These are phyloP conservation scores for Drosophila meridionalis DNA, from an alignment of 2,888 invertebrate genomes.

Conservation along the genomic window DNA sequence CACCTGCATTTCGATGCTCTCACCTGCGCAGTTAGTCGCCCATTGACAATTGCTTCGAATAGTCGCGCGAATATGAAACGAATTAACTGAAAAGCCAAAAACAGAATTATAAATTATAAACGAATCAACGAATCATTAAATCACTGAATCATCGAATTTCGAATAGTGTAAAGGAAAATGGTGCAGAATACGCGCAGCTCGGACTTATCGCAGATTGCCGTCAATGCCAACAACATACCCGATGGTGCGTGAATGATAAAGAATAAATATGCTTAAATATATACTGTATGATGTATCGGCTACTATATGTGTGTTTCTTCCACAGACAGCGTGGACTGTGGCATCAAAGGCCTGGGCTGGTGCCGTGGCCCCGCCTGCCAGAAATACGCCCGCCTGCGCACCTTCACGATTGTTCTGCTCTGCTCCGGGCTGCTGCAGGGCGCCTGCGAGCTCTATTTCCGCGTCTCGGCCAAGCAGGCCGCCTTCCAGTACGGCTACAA, in stretches of 20 bases:
- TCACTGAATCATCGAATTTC: constrained; percentile 23
- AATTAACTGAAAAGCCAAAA: constrained; percentile 9
- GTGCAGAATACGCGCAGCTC: constrained; percentile 68
- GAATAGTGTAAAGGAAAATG: constrained; percentile 53
- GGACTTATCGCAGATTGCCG: constrained; percentile 77
- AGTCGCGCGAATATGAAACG: constrained; percentile 67
- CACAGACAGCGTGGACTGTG: constrained; percentile 86
- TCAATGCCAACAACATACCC: constrained; percentile 78
- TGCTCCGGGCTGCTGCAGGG: constrained; percentile 85
- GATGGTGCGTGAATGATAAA: constrained; percentile 59
- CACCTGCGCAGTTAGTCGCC: constrained; percentile 46
- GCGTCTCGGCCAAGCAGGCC: constrained; percentile 86
- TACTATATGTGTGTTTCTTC: background rate
- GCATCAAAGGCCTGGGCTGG: constrained; percentile 85
- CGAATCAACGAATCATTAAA: constrained; percentile 14
- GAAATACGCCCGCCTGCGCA: constrained; percentile 85
- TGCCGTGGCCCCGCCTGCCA: constrained; percentile 84
- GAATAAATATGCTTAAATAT: background rate
- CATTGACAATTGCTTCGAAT: constrained; percentile 58
- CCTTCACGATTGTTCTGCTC: constrained; percentile 85
- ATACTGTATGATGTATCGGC: background rate
- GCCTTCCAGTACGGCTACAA: constrained; percentile 85
- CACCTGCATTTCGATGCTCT: constrained; percentile 13
- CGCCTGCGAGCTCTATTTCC: constrained; percentile 85
- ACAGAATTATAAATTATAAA: constrained; percentile 16